Evolutionary conservation across 2,797 vertebrate species (phyloP).

Genomic region (Cossypha dichroa): DNA sequence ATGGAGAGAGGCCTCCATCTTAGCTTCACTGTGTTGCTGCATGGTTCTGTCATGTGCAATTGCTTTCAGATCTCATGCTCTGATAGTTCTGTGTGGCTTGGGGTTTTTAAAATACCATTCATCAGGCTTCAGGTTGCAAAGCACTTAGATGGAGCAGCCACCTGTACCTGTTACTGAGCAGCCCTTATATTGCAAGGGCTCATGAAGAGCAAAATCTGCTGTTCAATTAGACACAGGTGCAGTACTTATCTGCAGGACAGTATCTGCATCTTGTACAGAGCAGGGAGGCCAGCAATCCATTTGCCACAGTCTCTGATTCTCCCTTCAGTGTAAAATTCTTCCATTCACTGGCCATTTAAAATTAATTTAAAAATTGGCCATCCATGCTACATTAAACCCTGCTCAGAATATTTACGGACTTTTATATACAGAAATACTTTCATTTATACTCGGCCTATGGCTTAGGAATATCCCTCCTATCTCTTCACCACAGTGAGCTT

Average conservation of each 20-base stretch:
- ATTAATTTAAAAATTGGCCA: background rate
- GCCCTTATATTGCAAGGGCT: background rate
- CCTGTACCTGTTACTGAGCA: background rate
- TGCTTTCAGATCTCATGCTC: background rate
- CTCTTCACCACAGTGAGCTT: background rate
- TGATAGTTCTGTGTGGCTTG: background rate
- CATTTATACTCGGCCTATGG: background rate
- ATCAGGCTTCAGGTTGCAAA: background rate
- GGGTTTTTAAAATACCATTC: background rate
- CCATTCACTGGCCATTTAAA: background rate
- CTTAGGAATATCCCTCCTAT: background rate
- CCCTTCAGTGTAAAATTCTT: background rate
- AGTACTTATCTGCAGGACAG: background rate
- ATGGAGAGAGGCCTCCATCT: background rate
- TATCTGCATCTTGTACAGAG: accelerated
- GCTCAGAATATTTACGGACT: background rate
- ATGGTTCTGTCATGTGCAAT: background rate
- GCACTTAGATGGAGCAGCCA: background rate
- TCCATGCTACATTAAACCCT: background rate
- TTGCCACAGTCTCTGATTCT: background rate
- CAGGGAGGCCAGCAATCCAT: background rate
- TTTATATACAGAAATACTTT: background rate
- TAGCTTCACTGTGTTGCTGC: background rate
- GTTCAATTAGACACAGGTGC: background rate
- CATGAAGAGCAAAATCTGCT: background rate